Evolutionary conservation across 2,888 invertebrate species (phyloP), one percentile per base, ranked within the genome.

Genomic region (Uloborus plumipes): DNA sequence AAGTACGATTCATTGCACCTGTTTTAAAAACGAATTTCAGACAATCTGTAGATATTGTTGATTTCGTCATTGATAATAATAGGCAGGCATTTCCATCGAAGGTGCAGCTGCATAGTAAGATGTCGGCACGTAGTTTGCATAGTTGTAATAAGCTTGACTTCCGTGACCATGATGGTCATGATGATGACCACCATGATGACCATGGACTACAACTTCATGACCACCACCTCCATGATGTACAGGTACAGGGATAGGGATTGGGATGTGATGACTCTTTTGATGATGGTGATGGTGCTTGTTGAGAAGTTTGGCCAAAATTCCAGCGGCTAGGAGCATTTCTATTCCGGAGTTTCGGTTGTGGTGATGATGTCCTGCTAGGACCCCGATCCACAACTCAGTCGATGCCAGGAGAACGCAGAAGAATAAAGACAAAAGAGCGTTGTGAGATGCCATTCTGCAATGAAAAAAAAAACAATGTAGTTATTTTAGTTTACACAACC

Each of bases 241-340:
- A 2, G 82, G 82, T 6, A 83, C 26, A 6, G 82, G 82, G 18
- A 76, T 82, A 16, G 75, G 82, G 50, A 83, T 83, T 11, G 76
- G 82, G n/a, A 77, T 62, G n/a, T 67, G 77, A 18, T 83, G 82
- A 18, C 61, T 67, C 4, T 83, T 72, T 55, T 77, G 77, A 50
- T 75, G 81, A 9, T 59, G 62, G n/a, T 71, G 70, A 53, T 74
- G 75, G 15, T 70, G 69, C 22, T 73, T 77, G 67, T 83, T 83
- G 18, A 83, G 55, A 3, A 83, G 58, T 39, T 77, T 83, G 3
- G 82, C 82, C 16, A 83, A 50, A 20, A 77, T 83, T 15, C 82
- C 77, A 9, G 77, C 82, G 3, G 82, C 82, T 31, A 77, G 20
- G 14, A 83, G 82, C 77, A 83, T 83, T 58, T 83, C 82, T 15